phyloP scores from a whole-genome alignment of 1,140 invertebrate species.

The Neuroterus valhalla region DNA sequence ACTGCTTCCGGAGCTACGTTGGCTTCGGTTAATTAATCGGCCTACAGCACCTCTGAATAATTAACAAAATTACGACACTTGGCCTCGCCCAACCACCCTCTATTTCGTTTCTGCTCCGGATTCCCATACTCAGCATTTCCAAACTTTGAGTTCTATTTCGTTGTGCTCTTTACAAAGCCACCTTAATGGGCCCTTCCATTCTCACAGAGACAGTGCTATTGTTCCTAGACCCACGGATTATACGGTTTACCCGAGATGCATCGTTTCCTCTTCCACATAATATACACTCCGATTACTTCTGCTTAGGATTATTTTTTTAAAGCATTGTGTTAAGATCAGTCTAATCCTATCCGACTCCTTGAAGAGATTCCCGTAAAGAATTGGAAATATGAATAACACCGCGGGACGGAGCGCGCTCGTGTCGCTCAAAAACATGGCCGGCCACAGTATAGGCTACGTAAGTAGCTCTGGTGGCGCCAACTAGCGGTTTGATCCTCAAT shows the following conservation, averaged over 20 bases:
- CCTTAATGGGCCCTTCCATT: constrained; percentile 61
- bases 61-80: constrained; percentile 64
- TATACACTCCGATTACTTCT: constrained; percentile 10
- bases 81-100: constrained; percentile 39
- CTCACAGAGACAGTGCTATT: constrained; percentile 48
- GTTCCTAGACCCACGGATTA: constrained; percentile 53
- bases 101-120: constrained; percentile 33
- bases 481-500: too few relatives aligned
- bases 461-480: too few relatives aligned
- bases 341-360: too few relatives aligned
- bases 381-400: too few relatives aligned
- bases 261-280: constrained; percentile 23
- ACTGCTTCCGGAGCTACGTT: constrained; percentile 1
- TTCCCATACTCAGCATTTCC: constrained; percentile 35
- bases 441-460: too few relatives aligned
- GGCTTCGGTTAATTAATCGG: constrained; percentile 65
- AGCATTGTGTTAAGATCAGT: too few relatives aligned
- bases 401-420: too few relatives aligned
- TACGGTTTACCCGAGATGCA: constrained; percentile 52
- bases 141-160: constrained; percentile 48
- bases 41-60: constrained; percentile 57
- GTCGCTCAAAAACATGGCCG: too few relatives aligned
- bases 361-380: too few relatives aligned
- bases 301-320: constrained; percentile 12
- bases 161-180: constrained; percentile 52